Base-by-base conservation (phyloP, 1,140 invertebrate species). In the Trichonephila clavata region DNA sequence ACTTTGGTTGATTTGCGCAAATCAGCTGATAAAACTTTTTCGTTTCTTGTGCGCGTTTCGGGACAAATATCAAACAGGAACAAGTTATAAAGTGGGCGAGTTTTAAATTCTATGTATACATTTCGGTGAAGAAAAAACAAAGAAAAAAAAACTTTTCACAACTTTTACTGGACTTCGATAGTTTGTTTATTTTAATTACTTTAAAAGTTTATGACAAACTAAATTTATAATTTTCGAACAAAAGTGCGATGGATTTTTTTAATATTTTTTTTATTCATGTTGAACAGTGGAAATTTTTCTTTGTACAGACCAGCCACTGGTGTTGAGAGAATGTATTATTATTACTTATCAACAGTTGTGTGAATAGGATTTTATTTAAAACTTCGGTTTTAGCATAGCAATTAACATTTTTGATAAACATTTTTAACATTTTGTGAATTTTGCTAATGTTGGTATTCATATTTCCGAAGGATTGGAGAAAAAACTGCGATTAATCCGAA, bases 11-110 rank as follows among this genome's bases (percentile, higher is more conserved):
- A 32, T 77, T 77, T 27, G 71, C 71, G 71, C 65, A 68, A 68
- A 68, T 68, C 65, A 68, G 65, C 27, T 77, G 24, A 32, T 77
- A 20, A 77, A 77, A 77, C 71, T 77, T 77, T 77, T 77, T 77
- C 27, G 71, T 77, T 77, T 77, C 32, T 77, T 32, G 71, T 77
- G 71, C 71, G 71, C 71, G 24, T 27, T 32, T 32, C 6, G 4
- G 27, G 21, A 14, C 21, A 3, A 24, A 10, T n/a, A 1, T 1
- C 21, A 68, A 68, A n/a, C 24, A 24, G 65, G 65, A 68, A 68
- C n/a, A 68, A 68, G 20, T 21, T 24, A 68, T 68, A 24, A 14
- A 68, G 65, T 24, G 65, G 65, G 24, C 65, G 65, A 68, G 10
- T 68, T 14, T 50, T 50, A 50, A 7, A 7, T 7, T 50, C 7